A percentile compares a stretch with the other conserved stretches of the same genome.
phyloP scores from a whole-genome alignment of 2,888 invertebrate genomes.

The Calliscelio sp. region DNA sequence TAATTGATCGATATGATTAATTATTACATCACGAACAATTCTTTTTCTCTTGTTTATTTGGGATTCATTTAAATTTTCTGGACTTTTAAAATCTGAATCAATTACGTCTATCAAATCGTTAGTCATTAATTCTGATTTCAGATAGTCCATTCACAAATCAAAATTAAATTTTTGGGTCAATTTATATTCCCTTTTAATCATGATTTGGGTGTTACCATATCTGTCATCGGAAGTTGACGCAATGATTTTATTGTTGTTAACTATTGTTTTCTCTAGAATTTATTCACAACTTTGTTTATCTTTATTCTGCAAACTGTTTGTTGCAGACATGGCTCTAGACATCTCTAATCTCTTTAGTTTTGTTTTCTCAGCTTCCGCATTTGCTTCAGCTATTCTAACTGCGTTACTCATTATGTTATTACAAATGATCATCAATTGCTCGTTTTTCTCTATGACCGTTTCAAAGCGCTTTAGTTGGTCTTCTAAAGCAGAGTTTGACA shows the following conservation, averaged over 20 bases:
- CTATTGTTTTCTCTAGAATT: not conserved
- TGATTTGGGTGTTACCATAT: too few relatives aligned
- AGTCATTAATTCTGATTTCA: conserved; percentile 66
- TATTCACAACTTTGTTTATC: too few relatives aligned
- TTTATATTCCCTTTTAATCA: conserved; percentile 67
- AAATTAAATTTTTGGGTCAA: conserved; percentile 62
- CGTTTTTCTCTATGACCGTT: not conserved
- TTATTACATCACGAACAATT: conserved; percentile 9
- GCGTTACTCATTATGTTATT: not conserved
- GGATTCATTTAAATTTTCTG: not conserved
- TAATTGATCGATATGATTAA: not conserved
- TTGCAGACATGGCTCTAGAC: too few relatives aligned
- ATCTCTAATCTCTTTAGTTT: not conserved
- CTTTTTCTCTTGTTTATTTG: conserved; percentile 1
- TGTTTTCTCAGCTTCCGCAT: conserved; percentile 1
- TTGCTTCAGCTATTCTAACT: not conserved
- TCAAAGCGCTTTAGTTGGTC: not conserved
- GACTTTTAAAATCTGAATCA: conserved; percentile 18
- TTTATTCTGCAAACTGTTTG: too few relatives aligned
- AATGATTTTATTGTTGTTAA: not conserved
- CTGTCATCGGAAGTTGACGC: too few relatives aligned
- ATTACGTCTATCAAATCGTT: conserved; percentile 66
- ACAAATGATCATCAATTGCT: not conserved
- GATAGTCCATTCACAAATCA: conserved; percentile 69
- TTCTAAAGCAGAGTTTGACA: too few relatives aligned